Evolutionary conservation across 2,113 vertebrate species (phyloP), one percentile per base, ranked within the genome.

Genomic region (Leptocoma aspasia): DNA sequence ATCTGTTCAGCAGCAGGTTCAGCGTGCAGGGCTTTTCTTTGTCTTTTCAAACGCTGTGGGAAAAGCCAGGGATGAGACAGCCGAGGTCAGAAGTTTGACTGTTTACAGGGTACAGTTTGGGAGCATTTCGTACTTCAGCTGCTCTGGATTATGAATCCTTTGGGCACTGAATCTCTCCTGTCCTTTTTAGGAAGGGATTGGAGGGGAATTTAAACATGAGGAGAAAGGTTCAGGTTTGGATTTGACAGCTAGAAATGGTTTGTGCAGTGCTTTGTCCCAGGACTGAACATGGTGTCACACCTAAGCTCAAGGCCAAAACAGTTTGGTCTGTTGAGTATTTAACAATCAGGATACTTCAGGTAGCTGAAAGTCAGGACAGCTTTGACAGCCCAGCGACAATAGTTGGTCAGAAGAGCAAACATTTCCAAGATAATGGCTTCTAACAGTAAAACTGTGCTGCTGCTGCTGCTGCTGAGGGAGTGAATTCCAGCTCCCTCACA

Each of bases 201-300:
- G 33, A 82, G 41, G 42, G 15, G 59, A 89, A 81, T 70, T 90
- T 57, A 77, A 69, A 83, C 26, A 65, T 2, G 10, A 45, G 57
- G 61, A 92, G 44, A 72, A 91, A 79, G 17, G 44, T 76, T 64
- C 61, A 37, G 27, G 18, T 69, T 68, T 53, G 56, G 63, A 71
- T 93, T 92, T 92, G 63, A 94, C 79, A 92, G 50, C 75, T 56
- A 79, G 56, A 66, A 82, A 83, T 60, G 26, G 49, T 50, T 79
- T 71, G 44, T 42, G 21, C 53, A 65, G 49, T 54, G 54, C 26
- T 88, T 80, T 77, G n/a, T 89, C 35, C 42, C 15, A 47, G 68
- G n/a, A 28, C 17, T 82, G 57, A 79, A 70, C 27, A 44, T 4
- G 31, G 11, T 15, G 16, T 56, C 23, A 22, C 16, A 57, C 8